Evolutionary conservation across 2,888 invertebrate genomes (phyloP), one percentile per base, ranked within the genome.

Genomic region (Sminthurinus aureus): DNA sequence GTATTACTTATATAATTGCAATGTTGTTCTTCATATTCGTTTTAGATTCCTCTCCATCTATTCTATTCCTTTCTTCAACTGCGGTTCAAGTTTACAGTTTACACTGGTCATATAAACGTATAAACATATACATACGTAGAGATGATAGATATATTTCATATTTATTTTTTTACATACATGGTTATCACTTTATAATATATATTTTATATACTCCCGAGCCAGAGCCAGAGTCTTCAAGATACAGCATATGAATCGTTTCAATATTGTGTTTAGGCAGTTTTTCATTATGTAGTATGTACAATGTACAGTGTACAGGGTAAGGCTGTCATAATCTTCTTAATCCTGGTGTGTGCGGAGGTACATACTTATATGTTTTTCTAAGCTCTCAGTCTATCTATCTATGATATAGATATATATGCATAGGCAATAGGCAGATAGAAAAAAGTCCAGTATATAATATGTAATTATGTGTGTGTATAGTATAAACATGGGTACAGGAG

Each of bases 321-420:
- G 71, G 6, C 24, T 73, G 80, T 69, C 58, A 80, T 80, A 80
- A 80, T 71, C 80, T 80, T 38, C 69, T 22, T 80, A 80, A 80
- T 80, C 80, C 80, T 80, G 24, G 22, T 51, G 76, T 50, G 76
- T 76, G 50, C 20, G 13, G 26, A 24, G 22, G 67, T n/a, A 76
- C 76, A 20, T 73, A 52, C 22, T 24, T 15, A 76, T 76, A 76
- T 22, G 73, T 73, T 73, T 26, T 73, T 26, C 73, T 58, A 18
- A 58, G 58, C 38, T 58, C 2, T 58, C 15, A 11, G 4, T 58
- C 13, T 58, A 2, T 15, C 18, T 18, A 58, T 58, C 2, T 58
- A 58, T 9, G 58, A 58, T 58, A 58, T 58, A 18, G 15, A 58
- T 58, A 58, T 58, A 18, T 58, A 58, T 58, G 9, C 18, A 11